Evolutionary conservation across 2,113 vertebrate genomes (phyloP).

Genomic region (Suncus etruscus): DNA sequence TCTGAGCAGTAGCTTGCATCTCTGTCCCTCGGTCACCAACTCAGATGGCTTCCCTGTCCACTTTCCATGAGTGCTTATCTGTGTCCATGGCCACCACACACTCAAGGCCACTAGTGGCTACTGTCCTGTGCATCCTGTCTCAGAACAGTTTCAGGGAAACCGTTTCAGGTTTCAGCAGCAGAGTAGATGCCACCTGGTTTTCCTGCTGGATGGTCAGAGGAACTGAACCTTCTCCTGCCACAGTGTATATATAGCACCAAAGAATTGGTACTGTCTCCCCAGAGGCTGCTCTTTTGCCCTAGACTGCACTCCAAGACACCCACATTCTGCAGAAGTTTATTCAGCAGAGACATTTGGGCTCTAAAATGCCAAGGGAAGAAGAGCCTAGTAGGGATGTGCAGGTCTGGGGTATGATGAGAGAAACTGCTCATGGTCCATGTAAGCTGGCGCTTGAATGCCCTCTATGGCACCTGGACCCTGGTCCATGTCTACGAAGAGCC

Average conservation of each 20-base stretch:
- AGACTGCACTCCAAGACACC: neutral
- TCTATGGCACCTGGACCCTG: too few relatives aligned
- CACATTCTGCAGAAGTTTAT: slow-evolving; percentile 13
- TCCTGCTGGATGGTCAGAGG: neutral
- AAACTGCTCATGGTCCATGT: neutral
- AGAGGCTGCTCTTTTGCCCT: neutral
- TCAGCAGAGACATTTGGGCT: neutral
- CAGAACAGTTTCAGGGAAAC: too few relatives aligned
- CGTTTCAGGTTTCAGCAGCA: too few relatives aligned
- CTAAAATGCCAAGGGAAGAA: too few relatives aligned
- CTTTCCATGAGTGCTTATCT: neutral
- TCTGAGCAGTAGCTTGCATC: neutral
- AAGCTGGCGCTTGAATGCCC: too few relatives aligned
- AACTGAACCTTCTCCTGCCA: neutral
- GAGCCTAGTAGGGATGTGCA: too few relatives aligned
- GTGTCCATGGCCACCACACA: neutral
- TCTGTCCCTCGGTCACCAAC: neutral
- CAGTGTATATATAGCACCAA: neutral
- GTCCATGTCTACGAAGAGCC: too few relatives aligned
- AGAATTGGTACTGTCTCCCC: neutral
- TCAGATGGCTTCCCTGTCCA: neutral
- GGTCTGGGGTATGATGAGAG: neutral
- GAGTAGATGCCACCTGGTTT: too few relatives aligned
- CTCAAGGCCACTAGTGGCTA: neutral
- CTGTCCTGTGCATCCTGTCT: neutral